These are phyloP conservation scores for Cerastis rubricosa DNA, from an alignment of 2,888 invertebrate species.

Conservation along the genomic window DNA sequence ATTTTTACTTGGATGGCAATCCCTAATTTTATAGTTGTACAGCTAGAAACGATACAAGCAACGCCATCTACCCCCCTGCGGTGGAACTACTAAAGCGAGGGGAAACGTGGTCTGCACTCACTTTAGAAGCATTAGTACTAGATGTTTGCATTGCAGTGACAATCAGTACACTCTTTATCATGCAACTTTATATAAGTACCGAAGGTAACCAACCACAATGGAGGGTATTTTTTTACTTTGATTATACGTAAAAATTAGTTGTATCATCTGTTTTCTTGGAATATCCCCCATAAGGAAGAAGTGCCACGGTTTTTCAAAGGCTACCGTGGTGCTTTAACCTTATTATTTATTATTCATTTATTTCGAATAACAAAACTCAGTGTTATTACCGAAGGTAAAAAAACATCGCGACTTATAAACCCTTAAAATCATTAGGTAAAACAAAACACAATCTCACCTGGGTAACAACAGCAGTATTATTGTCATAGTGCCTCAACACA, in stretches of 20 bases:
- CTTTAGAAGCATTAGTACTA: background rate
- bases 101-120: background rate
- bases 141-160: background rate
- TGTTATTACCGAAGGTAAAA: no score
- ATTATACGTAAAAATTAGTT: background rate
- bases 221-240: background rate
- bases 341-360: no score
- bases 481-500: slow-evolving; percentile 92
- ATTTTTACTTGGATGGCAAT: no score
- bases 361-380: no score
- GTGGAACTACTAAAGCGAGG: slow-evolving; percentile 13
- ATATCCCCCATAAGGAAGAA: background rate
- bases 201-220: no score
- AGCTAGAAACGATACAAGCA: slow-evolving; percentile 15
- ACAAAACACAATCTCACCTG: slow-evolving; percentile 88
- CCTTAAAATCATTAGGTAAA: background rate
- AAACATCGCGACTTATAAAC: background rate
- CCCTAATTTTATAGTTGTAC: no score
- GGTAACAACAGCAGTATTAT: slow-evolving; percentile 91
- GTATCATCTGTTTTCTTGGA: background rate
- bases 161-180: background rate
- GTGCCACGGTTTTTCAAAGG: no score
- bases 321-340: no score
- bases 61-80: slow-evolving; percentile 33
- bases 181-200: background rate